Conservation (phyloP, 2,888 invertebrate species). For the Stenodera caucasica region DNA sequence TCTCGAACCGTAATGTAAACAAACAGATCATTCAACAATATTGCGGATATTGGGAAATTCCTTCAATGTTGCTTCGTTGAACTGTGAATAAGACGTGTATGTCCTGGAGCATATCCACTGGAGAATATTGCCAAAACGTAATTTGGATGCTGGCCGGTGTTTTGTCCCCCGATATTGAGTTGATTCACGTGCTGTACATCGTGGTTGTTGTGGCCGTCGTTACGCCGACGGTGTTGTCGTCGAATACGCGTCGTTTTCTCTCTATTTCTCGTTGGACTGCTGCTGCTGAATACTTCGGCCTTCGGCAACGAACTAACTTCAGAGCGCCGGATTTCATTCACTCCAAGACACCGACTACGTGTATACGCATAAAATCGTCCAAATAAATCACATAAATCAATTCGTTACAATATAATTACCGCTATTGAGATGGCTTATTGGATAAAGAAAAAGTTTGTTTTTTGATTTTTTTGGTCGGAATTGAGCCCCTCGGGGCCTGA, state of each 20-base stretch:
- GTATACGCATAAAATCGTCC: neutral
- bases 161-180: neutral
- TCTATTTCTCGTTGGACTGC: neutral
- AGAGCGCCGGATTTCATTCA: slow-evolving; percentile 36
- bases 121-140: neutral
- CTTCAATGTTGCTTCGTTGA: neutral
- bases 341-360: slow-evolving; percentile 11
- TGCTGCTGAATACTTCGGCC: slow-evolving; percentile 26
- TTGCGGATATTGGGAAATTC: neutral
- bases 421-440: too few relatives aligned
- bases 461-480: too few relatives aligned
- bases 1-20: neutral
- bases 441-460: too few relatives aligned
- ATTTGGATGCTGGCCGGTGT: neutral
- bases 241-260: neutral
- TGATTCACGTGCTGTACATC: slow-evolving; percentile 11
- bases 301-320: slow-evolving; percentile 46
- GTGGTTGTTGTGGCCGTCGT: slow-evolving; percentile 32
- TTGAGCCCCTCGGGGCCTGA: too few relatives aligned
- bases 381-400: neutral
- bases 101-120: slow-evolving; percentile 13
- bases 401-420: too few relatives aligned
- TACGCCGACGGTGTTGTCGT: neutral
- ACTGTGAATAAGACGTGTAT: neutral
- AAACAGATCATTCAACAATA: neutral